Evolutionary conservation across 2,888 invertebrate genomes (phyloP).

Genomic region (Drosophila heteroneura): DNA sequence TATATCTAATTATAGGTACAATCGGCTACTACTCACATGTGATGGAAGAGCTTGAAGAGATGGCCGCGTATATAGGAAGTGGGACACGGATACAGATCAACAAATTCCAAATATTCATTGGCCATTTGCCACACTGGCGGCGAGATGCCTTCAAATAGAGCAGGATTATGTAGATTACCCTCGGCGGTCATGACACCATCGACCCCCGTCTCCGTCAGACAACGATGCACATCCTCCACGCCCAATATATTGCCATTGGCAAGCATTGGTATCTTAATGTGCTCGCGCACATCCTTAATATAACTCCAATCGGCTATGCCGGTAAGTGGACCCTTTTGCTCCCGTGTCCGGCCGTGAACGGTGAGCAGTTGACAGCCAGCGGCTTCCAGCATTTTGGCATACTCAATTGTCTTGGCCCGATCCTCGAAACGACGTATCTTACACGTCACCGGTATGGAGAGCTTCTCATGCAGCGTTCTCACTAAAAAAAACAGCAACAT

Average conservation of each 20-base stretch:
- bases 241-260: conserved; percentile 99
- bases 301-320: conserved; percentile 97
- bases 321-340: conserved; percentile 98
- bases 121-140: conserved; percentile 97
- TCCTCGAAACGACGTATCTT: conserved; percentile 97
- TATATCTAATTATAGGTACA: not conserved
- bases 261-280: conserved; percentile 96
- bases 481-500: conserved; percentile 87
- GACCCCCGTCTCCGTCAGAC: conserved; percentile 93
- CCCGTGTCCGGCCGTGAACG: conserved; percentile 97
- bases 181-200: conserved; percentile 96
- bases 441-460: conserved; percentile 96
- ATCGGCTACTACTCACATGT: conserved; percentile 89
- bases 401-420: conserved; percentile 93
- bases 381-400: conserved; percentile 97
- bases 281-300: conserved; percentile 95
- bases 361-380: conserved; percentile 97
- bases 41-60: conserved; percentile 98
- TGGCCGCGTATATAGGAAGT: conserved; percentile 96
- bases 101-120: conserved; percentile 87
- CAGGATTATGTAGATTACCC: conserved; percentile 99
- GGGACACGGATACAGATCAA: conserved; percentile 93
- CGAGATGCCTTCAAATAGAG: conserved; percentile 91
- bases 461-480: conserved; percentile 88
- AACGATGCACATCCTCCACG: conserved; percentile 93